A percentile compares a stretch with the other conserved stretches of the same genome.
Evolutionary conservation across 2,113 vertebrate genomes (phyloP).

Genomic region (Morone chrysops): DNA sequence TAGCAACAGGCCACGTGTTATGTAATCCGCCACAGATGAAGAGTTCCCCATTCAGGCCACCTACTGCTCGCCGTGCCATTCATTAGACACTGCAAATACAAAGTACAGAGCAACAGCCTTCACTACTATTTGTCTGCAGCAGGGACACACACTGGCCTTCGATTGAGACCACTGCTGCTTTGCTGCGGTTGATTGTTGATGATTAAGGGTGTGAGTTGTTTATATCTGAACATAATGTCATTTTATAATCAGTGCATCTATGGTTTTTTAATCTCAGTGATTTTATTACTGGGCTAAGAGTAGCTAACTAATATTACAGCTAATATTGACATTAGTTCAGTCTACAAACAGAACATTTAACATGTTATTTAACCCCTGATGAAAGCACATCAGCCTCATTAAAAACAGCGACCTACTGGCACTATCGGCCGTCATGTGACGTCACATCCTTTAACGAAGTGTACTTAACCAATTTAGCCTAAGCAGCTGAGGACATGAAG

Average conservation of each 20-base stretch:
- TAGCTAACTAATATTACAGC: neutral
- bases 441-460: constrained; percentile 19
- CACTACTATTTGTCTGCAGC: neutral
- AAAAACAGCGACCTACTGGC: neutral
- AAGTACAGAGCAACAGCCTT: neutral
- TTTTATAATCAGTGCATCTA: neutral
- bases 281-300: too few relatives aligned
- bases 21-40: constrained; percentile 69
- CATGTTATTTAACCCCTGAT: neutral
- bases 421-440: constrained; percentile 20
- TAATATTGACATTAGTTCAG: neutral
- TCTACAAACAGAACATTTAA: neutral
- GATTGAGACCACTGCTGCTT: too few relatives aligned
- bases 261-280: neutral
- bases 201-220: too few relatives aligned
- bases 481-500: constrained; percentile 24
- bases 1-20: constrained; percentile 64
- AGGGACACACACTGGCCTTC: too few relatives aligned
- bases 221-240: too few relatives aligned
- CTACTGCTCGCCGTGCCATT: constrained; percentile 42
- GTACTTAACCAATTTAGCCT: constrained; percentile 2
- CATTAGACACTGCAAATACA: constrained; percentile 31
- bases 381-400: neutral
- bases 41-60: constrained; percentile 54
- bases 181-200: too few relatives aligned